A percentile compares a stretch with the other conserved stretches of the same genome.
Evolutionary conservation across 1,140 invertebrate genomes (phyloP).

Genomic region (Achatina immaculata): DNA sequence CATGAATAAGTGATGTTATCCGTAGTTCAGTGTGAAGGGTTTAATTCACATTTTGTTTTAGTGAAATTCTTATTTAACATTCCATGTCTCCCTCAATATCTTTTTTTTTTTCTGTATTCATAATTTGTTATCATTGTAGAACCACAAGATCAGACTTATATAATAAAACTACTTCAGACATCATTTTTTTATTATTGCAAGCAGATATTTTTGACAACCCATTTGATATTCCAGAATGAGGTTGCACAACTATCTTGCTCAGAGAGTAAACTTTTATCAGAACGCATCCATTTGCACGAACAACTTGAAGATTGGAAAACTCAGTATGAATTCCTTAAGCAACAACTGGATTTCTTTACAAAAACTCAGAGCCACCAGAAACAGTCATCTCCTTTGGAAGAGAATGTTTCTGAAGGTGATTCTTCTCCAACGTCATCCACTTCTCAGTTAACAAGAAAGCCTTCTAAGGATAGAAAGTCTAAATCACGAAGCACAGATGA

Average conservation of each 20-base stretch:
- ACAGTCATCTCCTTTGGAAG: neutral
- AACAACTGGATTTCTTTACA: slow-evolving; percentile 40
- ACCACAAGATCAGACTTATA: too few species aligned
- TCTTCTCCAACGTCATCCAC: neutral
- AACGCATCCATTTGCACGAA: slow-evolving; percentile 37
- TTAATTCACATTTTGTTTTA: too few species aligned
- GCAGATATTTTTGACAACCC: neutral
- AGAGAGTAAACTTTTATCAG: slow-evolving; percentile 34
- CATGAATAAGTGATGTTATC: too few species aligned
- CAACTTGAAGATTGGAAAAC: slow-evolving; percentile 43
- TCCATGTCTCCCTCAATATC: too few species aligned
- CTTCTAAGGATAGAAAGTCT: slow-evolving; percentile 33
- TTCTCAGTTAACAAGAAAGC: slow-evolving; percentile 9
- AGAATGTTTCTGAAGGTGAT: neutral
- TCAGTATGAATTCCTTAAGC: slow-evolving; percentile 37
- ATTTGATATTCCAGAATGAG: slow-evolving; percentile 42
- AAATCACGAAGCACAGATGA: slow-evolving; percentile 24
- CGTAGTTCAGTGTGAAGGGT: too few species aligned
- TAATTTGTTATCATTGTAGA: too few species aligned
- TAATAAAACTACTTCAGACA: too few species aligned
- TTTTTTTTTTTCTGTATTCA: too few species aligned
- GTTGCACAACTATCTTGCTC: slow-evolving; percentile 24
- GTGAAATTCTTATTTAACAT: too few species aligned
- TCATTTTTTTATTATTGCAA: neutral
- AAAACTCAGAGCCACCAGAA: neutral